Evolutionary conservation across 1,140 invertebrate genomes (phyloP).

Genomic region (Drosophila oshimai): DNA sequence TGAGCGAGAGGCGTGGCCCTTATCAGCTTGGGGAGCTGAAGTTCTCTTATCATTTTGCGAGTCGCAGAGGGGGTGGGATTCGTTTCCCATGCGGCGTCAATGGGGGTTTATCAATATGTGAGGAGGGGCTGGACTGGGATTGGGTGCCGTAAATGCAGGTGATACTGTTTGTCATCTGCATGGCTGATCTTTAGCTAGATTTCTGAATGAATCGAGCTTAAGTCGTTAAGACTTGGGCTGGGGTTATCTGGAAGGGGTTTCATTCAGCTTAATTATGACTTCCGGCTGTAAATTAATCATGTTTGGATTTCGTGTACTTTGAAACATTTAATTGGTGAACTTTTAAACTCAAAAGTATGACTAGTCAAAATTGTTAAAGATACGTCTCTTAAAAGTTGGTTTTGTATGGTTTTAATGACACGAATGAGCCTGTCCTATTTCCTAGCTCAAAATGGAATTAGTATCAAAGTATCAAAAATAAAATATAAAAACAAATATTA

Average conservation of each 20-base stretch:
- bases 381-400: too few relatives aligned
- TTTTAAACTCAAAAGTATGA: too few relatives aligned
- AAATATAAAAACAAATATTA: too few relatives aligned
- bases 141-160: conserved; percentile 21
- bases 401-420: too few relatives aligned
- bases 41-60: conserved; percentile 8
- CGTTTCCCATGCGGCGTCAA: conserved; percentile 29
- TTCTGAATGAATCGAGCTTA: conserved; percentile 8
- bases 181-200: conserved; percentile 25
- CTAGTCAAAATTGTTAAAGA: too few relatives aligned
- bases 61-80: background rate
- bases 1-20: conserved; percentile 36
- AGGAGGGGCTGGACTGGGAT: conserved; percentile 36
- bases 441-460: too few relatives aligned
- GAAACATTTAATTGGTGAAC: background rate
- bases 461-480: too few relatives aligned
- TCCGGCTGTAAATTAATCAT: conserved; percentile 7
- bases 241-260: conserved; percentile 21
- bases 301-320: background rate
- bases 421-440: too few relatives aligned
- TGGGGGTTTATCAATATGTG: conserved; percentile 35
- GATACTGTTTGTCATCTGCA: conserved; percentile 32
- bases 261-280: conserved; percentile 13
- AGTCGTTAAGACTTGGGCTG: background rate
- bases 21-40: conserved; percentile 9